Conservation (phyloP, 1,140 invertebrate genomes). For the Conus betulinus region DNA sequence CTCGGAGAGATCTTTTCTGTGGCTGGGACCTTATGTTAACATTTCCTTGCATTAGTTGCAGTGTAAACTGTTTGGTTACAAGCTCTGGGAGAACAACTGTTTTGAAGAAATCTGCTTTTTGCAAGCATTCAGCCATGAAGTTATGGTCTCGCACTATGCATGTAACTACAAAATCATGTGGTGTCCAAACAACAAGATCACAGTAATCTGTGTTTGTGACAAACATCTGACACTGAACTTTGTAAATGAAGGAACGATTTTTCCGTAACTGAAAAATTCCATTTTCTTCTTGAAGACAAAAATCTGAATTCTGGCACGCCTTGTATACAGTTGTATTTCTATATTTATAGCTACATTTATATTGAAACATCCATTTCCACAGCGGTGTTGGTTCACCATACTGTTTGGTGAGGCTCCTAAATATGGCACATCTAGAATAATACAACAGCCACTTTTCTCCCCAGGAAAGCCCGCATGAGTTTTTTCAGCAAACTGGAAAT, state of each 20-base stretch:
- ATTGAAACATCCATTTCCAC: constrained; percentile 47
- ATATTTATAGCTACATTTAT: constrained; percentile 51
- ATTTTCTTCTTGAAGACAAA: constrained; percentile 7
- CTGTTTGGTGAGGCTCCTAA: constrained; percentile 53
- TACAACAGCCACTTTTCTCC: constrained; percentile 46
- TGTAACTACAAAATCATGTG: constrained; percentile 22
- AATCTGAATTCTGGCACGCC: neutral
- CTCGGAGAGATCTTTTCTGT: neutral
- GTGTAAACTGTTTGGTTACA: constrained; percentile 32
- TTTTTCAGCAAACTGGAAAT: neutral
- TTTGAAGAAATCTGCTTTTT: constrained; percentile 38
- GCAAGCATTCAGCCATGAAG: neutral
- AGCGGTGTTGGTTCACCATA: constrained; percentile 45
- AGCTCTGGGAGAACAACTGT: constrained; percentile 39
- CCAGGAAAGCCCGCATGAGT: constrained; percentile 43
- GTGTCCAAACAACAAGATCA: constrained; percentile 51
- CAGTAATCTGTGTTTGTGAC: constrained; percentile 34
- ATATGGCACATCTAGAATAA: constrained; percentile 45
- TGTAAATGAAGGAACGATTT: constrained; percentile 38
- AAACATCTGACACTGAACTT: constrained; percentile 45
- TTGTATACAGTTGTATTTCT: constrained; percentile 19
- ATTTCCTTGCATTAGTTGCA: no score
- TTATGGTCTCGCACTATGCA: neutral
- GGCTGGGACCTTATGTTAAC: no score
- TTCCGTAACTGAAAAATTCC: constrained; percentile 36